phyloP scores from a whole-genome alignment of 2,113 vertebrate genomes.

The Corythornis madagascariensis region DNA sequence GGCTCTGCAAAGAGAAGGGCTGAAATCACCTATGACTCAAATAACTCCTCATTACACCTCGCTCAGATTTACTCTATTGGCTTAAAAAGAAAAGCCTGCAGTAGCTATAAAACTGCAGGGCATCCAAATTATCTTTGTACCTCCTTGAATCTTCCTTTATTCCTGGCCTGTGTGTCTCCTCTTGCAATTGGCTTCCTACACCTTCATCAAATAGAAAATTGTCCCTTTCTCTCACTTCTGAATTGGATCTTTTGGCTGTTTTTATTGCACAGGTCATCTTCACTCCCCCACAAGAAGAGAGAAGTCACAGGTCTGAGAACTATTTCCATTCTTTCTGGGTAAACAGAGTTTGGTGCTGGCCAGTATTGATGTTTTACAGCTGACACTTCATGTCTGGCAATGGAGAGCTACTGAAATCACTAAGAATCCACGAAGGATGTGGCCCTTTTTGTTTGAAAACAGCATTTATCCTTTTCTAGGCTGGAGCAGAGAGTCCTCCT shows the following conservation, averaged over 20 bases:
- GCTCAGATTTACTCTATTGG: background rate
- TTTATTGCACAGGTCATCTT: background rate
- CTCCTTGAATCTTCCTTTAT: background rate
- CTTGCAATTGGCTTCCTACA: background rate
- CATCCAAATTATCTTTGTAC: background rate
- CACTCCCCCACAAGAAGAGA: background rate
- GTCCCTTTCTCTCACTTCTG: background rate
- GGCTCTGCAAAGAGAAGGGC: background rate
- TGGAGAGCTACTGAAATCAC: background rate
- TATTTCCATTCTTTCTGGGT: background rate
- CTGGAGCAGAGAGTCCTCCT: background rate
- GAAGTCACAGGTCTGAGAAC: background rate
- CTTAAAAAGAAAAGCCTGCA: background rate
- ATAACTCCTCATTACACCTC: background rate
- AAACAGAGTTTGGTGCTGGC: background rate
- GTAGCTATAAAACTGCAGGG: background rate
- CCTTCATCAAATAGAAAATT: background rate
- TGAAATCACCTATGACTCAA: background rate
- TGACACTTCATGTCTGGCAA: background rate
- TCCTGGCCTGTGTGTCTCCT: background rate
- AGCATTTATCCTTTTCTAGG: background rate
- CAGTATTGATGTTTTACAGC: background rate
- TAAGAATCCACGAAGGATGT: background rate
- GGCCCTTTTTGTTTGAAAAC: background rate
- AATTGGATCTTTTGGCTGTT: background rate